These are phyloP conservation scores for Hypena proboscidalis DNA, from an alignment of 2,888 invertebrate genomes.

Conservation along the genomic window DNA sequence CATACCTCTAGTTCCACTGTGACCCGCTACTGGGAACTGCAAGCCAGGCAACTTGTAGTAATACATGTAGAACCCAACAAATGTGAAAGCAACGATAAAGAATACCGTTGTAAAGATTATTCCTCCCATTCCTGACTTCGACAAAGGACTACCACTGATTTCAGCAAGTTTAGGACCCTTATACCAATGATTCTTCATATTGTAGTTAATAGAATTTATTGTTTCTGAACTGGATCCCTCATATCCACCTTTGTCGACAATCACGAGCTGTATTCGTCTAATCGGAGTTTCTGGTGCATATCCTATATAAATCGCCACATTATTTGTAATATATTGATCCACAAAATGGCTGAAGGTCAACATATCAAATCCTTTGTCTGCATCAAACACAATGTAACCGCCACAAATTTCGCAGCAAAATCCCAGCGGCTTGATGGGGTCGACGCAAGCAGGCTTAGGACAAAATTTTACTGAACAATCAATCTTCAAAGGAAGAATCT, in stretches of 20 bases:
- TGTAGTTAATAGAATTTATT: constrained; percentile 55
- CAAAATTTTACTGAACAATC: constrained; percentile 69
- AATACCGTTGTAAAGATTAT: constrained; percentile 70
- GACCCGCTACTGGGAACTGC: constrained; percentile 44
- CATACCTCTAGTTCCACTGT: constrained; percentile 42
- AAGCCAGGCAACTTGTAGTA: constrained; percentile 63
- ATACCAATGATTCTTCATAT: constrained; percentile 54
- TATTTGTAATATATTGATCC: constrained; percentile 49
- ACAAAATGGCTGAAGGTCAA: constrained; percentile 58
- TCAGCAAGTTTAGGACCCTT: constrained; percentile 50
- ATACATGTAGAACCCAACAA: constrained; percentile 63
- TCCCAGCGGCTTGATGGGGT: constrained; percentile 69
- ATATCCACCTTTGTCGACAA: constrained; percentile 69
- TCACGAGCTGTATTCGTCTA: constrained; percentile 64
- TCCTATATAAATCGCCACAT: constrained; percentile 63
- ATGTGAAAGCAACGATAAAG: constrained; percentile 57
- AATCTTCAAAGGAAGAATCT: constrained; percentile 51
- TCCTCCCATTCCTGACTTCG: constrained; percentile 56
- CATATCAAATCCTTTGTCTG: constrained; percentile 61
- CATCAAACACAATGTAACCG: constrained; percentile 60
- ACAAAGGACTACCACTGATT: constrained; percentile 67
- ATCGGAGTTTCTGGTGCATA: constrained; percentile 39
- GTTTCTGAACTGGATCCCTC: constrained; percentile 64
- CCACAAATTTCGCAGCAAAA: constrained; percentile 77
- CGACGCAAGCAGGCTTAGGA: constrained; percentile 57